phyloP scores from a whole-genome alignment of 2,888 invertebrate genomes.

The Yponomeuta sedellus region DNA sequence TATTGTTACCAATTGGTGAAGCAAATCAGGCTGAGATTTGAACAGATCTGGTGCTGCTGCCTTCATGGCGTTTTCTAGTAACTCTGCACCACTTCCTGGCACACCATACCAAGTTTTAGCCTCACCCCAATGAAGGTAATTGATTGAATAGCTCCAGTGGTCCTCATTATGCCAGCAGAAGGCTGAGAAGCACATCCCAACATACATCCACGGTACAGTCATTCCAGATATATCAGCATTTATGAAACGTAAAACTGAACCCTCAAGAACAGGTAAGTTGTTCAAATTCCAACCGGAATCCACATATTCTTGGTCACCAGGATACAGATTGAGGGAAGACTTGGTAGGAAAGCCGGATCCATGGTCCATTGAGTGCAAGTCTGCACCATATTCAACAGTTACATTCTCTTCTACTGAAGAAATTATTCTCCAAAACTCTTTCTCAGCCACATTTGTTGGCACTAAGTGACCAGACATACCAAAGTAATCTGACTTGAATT shows the following conservation, averaged over 20 bases:
- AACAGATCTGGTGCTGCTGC: constrained; percentile 84
- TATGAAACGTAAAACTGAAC: constrained; percentile 83
- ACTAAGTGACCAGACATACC: constrained; percentile 81
- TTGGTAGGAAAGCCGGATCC: constrained; percentile 86
- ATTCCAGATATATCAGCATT: constrained; percentile 85
- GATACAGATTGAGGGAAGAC: constrained; percentile 75
- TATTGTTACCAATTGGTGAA: constrained; percentile 87
- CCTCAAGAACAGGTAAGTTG: constrained; percentile 82
- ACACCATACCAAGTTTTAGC: constrained; percentile 90
- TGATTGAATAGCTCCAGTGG: constrained; percentile 90
- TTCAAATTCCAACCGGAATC: constrained; percentile 86
- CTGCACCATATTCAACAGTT: constrained; percentile 87
- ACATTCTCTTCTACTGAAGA: constrained; percentile 84
- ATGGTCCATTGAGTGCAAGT: constrained; percentile 84
- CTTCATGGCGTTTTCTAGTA: constrained; percentile 83
- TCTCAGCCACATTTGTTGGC: constrained; percentile 78
- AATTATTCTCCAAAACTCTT: constrained; percentile 87
- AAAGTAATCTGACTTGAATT: constrained; percentile 86
- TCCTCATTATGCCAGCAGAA: constrained; percentile 92
- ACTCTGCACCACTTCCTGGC: constrained; percentile 81
- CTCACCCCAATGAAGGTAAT: constrained; percentile 89
- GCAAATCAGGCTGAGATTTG: constrained; percentile 82
- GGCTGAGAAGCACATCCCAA: constrained; percentile 89
- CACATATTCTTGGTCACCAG: constrained; percentile 79
- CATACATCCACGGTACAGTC: constrained; percentile 89